These are phyloP conservation scores for Parascotia fuliginaria DNA, from an alignment of 2,888 invertebrate species.

Conservation along the genomic window DNA sequence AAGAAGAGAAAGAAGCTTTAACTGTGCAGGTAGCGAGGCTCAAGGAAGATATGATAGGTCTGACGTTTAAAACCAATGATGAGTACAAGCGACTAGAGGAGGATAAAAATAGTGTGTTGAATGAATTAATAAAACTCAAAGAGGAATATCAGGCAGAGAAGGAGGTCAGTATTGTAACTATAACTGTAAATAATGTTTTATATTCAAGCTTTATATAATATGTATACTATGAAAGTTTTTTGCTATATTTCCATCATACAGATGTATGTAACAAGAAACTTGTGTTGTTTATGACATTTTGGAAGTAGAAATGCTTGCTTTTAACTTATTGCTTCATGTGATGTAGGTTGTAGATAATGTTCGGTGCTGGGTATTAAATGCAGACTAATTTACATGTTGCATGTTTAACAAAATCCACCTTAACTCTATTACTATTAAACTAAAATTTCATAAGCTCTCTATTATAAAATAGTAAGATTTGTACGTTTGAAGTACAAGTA, in stretches of 20 bases:
- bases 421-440: too few species aligned
- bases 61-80: constrained; percentile 70
- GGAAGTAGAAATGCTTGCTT: constrained; percentile 2
- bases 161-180: constrained; percentile 68
- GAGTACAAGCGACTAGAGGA: constrained; percentile 71
- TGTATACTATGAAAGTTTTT: too few species aligned
- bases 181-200: too few species aligned
- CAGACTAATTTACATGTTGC: too few species aligned
- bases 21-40: constrained; percentile 55
- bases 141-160: constrained; percentile 70
- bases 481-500: too few species aligned
- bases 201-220: too few species aligned
- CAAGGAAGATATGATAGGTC: constrained; percentile 34
- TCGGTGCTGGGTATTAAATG: background rate
- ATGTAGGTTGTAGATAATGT: background rate
- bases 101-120: constrained; percentile 69
- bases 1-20: constrained; percentile 69
- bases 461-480: too few species aligned
- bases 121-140: constrained; percentile 64
- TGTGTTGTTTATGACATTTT: background rate
- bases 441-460: too few species aligned
- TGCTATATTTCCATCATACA: too few species aligned
- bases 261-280: too few species aligned
- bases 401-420: too few species aligned
- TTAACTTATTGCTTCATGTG: constrained; percentile 3